Evolutionary conservation across 2,797 vertebrate species (phyloP), one percentile per base, ranked within the genome.

Genomic region (Chelidonichthys spinosus): DNA sequence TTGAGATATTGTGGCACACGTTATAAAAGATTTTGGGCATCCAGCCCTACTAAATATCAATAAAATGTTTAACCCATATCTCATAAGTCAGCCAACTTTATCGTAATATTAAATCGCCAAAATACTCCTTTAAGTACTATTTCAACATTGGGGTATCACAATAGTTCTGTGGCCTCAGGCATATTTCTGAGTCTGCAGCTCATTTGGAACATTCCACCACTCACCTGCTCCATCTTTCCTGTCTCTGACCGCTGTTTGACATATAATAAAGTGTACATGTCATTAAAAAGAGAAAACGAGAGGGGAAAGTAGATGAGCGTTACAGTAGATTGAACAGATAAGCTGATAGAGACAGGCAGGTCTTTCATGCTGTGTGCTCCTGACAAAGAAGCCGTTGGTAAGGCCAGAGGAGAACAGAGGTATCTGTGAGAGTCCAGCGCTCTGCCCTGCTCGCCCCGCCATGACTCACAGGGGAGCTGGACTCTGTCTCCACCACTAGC

Each of bases 341-440:
- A 60, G 54, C 73, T 76, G 60, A 66, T 33, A 85, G 56, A 80
- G 33, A 85, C 63, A 89, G 58, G 72, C 77, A 76, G 70, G 71
- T 63, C 82, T 89, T 84, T 92, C 74, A 91, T 82, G 75, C 79
- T 83, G 77, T 72, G 70, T 78, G 50, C 50, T n/a, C 50, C 67
- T 79, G 79, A 95, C 94, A 95, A 95, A 95, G 92, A 78, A 71
- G 69, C 89, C 47, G 87, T 94, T 94, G 81, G 90, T 76, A 72
- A 69, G 61, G 69, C 82, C 63, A 73, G 70, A 76, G 66, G 71
- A 91, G 87, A 93, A 93, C 92, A 94, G 91, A 92, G 86, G 82
- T 85, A 85, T 85, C 90, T 92, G 90, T 94, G 75, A 93, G 85
- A 81, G 81, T 65, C 71, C 83, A 78, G 91, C 69, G 84, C 87